Evolutionary conservation across 2,797 vertebrate species (phyloP).

Genomic region (Girardinus metallicus): DNA sequence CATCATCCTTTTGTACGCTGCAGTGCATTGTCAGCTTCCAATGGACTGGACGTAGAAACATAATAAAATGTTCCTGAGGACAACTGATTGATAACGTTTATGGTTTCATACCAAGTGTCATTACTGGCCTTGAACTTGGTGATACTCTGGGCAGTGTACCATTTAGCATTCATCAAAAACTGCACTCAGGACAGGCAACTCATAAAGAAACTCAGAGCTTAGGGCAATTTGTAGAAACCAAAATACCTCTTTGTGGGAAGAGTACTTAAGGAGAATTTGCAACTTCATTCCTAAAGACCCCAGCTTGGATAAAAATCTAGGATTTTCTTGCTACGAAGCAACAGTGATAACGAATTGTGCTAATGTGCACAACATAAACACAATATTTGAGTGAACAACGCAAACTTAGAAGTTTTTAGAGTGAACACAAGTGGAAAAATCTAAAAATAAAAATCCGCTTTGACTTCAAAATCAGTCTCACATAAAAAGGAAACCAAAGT

Average conservation of each 20-base stretch:
- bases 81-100: not conserved
- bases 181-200: not conserved
- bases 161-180: not conserved
- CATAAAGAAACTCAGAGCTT: not conserved
- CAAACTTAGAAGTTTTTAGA: not conserved
- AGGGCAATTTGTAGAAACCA: not conserved
- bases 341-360: not conserved
- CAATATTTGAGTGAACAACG: not conserved
- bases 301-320: not conserved
- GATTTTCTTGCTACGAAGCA: not conserved
- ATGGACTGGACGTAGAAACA: not conserved
- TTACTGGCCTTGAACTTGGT: not conserved
- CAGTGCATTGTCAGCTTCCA: not conserved
- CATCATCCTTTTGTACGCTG: not conserved
- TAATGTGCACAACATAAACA: not conserved
- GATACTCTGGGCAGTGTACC: not conserved
- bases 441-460: not conserved
- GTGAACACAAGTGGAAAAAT: not conserved
- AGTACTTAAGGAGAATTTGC: not conserved
- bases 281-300: not conserved
- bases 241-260: not conserved
- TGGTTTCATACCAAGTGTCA: not conserved
- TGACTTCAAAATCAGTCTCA: not conserved
- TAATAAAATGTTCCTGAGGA: not conserved
- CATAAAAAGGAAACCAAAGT: slow-evolving; percentile 8